These are phyloP conservation scores for Mimumesa dahlbomi DNA, from an alignment of 2,888 invertebrate species.

Conservation along the genomic window DNA sequence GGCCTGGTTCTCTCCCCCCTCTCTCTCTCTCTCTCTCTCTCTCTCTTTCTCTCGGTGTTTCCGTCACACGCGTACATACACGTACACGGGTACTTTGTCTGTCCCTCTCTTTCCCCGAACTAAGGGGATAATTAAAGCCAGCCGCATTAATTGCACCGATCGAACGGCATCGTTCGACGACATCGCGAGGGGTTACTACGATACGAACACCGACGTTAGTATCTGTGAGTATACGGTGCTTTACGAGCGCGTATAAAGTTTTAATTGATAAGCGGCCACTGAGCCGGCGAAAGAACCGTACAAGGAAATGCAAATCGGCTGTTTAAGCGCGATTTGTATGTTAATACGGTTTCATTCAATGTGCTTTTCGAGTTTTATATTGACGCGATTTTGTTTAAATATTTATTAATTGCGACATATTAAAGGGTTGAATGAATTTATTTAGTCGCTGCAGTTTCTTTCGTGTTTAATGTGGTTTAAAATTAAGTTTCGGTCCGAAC, in stretches of 20 bases:
- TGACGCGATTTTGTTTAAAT: too few species aligned
- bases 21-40: too few species aligned
- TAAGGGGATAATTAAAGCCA: constrained; percentile 52
- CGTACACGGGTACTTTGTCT: not conserved
- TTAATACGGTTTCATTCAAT: too few species aligned
- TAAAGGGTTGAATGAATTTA: too few species aligned
- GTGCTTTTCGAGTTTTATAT: too few species aligned
- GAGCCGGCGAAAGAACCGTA: not conserved
- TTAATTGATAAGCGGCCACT: constrained; percentile 29
- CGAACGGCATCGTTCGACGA: constrained; percentile 30
- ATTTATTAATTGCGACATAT: too few species aligned
- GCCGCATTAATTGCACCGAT: constrained; percentile 51
- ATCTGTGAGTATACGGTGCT: not conserved
- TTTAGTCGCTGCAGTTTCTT: too few species aligned
- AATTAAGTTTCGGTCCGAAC: too few species aligned
- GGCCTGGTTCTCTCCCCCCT: not conserved
- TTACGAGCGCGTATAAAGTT: constrained; percentile 9
- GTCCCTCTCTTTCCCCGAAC: not conserved
- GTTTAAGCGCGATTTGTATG: too few species aligned
- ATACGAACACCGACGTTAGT: constrained; percentile 5
- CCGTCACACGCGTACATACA: not conserved
- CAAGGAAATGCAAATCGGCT: too few species aligned
- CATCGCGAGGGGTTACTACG: constrained; percentile 19
- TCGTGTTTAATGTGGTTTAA: too few species aligned
- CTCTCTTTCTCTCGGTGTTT: too few species aligned